Conservation (phyloP, 2,113 vertebrate genomes). For the Dissostichus mawsoni region DNA sequence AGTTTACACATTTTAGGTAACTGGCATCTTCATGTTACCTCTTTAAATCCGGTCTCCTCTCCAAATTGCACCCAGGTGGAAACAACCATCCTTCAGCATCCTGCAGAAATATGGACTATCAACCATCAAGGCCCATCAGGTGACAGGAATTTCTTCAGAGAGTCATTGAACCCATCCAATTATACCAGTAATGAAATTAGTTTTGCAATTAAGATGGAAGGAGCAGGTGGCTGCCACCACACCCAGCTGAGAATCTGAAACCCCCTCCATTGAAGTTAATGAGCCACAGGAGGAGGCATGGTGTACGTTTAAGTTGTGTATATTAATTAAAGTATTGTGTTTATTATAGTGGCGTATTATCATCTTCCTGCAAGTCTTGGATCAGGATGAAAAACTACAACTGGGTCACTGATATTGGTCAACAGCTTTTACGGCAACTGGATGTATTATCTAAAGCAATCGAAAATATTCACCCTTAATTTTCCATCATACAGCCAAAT, state of each 20-base stretch:
- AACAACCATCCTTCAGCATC: constrained; percentile 40
- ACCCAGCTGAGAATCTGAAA: constrained; percentile 28
- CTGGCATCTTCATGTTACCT: background rate
- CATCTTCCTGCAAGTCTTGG: background rate
- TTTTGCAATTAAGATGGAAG: constrained; percentile 49
- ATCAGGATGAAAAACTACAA: background rate
- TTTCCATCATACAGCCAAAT: background rate
- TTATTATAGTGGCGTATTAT: background rate
- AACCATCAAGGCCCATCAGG: constrained; percentile 28
- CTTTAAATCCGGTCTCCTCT: constrained; percentile 9
- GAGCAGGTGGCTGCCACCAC: constrained; percentile 59
- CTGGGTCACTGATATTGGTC: background rate
- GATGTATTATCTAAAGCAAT: background rate
- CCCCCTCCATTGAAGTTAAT: constrained; percentile 27
- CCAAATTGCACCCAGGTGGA: constrained; percentile 19
- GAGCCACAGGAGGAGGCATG: constrained; percentile 28
- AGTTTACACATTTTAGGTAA: background rate
- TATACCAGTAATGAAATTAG: constrained; percentile 68
- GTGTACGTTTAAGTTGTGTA: background rate
- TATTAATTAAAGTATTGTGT: constrained; percentile 24
- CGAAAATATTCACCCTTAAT: background rate
- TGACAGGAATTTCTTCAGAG: constrained; percentile 52
- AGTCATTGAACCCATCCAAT: constrained; percentile 63
- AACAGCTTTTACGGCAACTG: background rate
- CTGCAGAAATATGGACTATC: constrained; percentile 31